Evolutionary conservation across 2,113 vertebrate species (phyloP).

Genomic region (Notechis scutatus): DNA sequence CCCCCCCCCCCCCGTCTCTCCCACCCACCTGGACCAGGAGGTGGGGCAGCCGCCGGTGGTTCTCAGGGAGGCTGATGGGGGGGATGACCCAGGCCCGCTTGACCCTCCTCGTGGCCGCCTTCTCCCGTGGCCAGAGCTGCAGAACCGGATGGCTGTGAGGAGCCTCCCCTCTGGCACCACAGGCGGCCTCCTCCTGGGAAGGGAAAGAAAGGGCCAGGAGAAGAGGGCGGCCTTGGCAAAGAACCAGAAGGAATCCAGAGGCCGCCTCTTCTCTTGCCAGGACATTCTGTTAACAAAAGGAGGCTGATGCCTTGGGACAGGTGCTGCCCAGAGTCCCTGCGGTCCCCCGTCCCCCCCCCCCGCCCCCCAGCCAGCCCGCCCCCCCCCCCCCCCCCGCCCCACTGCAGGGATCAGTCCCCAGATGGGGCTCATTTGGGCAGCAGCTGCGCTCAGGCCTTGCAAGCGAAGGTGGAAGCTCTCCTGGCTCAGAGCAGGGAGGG

Average conservation of each 20-base stretch:
- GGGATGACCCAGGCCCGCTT: slow-evolving; percentile 97
- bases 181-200: slow-evolving; percentile 47
- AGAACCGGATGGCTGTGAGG: slow-evolving; percentile 39
- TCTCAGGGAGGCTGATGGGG: slow-evolving; percentile 89
- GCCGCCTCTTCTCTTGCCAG: neutral
- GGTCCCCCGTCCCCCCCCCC: neutral
- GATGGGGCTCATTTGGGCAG: neutral
- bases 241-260: neutral
- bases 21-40: slow-evolving; percentile 87
- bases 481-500: neutral
- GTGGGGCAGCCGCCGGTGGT: slow-evolving; percentile 88
- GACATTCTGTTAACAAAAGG: neutral
- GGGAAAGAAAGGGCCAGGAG: neutral
- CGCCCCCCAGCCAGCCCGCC: neutral
- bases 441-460: neutral
- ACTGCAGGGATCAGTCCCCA: neutral
- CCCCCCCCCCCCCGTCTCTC: neutral
- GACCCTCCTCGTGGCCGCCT: slow-evolving; percentile 62
- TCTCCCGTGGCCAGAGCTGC: slow-evolving; percentile 66
- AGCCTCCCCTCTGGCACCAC: slow-evolving; percentile 8
- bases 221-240: neutral
- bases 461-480: neutral
- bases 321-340: neutral
- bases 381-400: neutral
- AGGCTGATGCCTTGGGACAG: neutral